These are phyloP conservation scores for Galaxias olidus DNA, from an alignment of 2,797 vertebrate genomes.

Conservation along the genomic window DNA sequence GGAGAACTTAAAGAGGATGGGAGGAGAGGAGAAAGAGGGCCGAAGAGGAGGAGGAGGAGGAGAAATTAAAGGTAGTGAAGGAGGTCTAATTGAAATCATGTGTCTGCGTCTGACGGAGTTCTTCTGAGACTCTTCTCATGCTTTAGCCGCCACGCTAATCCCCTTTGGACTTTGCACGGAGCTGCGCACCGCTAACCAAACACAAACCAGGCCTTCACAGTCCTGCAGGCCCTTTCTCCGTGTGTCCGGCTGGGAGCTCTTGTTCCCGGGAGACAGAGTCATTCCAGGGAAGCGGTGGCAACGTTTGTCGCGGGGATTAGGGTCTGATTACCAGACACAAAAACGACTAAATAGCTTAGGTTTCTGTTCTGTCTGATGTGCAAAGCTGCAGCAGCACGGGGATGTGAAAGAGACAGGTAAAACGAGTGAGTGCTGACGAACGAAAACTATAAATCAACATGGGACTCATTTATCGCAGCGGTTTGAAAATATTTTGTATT, in stretches of 20 bases:
- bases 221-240: not conserved
- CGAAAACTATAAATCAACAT: too few relatives aligned
- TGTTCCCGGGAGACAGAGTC: conserved; percentile 29
- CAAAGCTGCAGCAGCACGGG: too few relatives aligned
- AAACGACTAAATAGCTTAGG: too few relatives aligned
- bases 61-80: conserved; percentile 41
- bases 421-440: too few relatives aligned
- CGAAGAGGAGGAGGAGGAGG: not conserved
- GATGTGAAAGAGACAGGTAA: too few relatives aligned
- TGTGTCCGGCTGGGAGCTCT: conserved; percentile 2
- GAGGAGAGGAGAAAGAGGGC: conserved; percentile 12
- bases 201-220: conserved; percentile 61
- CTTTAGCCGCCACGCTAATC: not conserved
- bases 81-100: conserved; percentile 71
- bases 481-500: too few relatives aligned
- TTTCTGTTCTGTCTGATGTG: too few relatives aligned
- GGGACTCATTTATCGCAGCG: too few relatives aligned
- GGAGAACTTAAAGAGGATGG: conserved; percentile 14
- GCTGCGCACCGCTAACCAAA: conserved; percentile 67
- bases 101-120: conserved; percentile 47
- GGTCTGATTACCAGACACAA: not conserved
- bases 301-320: not conserved
- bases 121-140: not conserved
- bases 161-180: conserved; percentile 58
- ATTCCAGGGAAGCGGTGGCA: conserved; percentile 9